Evolutionary conservation across 2,888 invertebrate species (phyloP), one percentile per base, ranked within the genome.

Genomic region (Plagiodera versicolora): DNA sequence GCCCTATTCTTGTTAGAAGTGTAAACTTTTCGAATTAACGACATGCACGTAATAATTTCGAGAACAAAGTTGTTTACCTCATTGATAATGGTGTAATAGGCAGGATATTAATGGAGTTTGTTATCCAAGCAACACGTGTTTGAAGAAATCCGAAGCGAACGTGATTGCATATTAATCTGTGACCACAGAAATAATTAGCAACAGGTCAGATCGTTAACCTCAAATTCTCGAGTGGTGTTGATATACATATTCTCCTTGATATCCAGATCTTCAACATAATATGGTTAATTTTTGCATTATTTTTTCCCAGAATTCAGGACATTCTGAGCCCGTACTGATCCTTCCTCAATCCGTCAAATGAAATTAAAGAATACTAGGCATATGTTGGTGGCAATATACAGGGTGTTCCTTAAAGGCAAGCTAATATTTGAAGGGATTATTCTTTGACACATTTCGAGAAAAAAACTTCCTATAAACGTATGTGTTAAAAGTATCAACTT

Each of bases 341-440:
- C 11, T 39, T 52, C 39, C 44, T 45, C 53, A 53, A 35, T 14
- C 44, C 24, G 16, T 44, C 6, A 24, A 16, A 53, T 16, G 53
- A 53, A 53, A 39, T 39, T n/a, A 39, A 39, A 39, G 39, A 39
- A 39, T 3, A 14, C 11, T 6, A 3, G 2, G 39, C 39, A 39
- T 47, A 19, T 54, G 61, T 48, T 57, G 48, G 52, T 49, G 56
- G 51, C 61, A 57, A 64, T 60, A 62, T 56, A n/a, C n/a, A n/a
- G n/a, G n/a, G n/a, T n/a, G n/a, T n/a, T n/a, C n/a, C n/a, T n/a
- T n/a, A n/a, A n/a, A n/a, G n/a, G n/a, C n/a, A n/a, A n/a, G n/a
- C n/a, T n/a, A n/a, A n/a, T n/a, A n/a, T n/a, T n/a, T n/a, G n/a
- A n/a, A n/a, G n/a, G n/a, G n/a, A n/a, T n/a, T n/a, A n/a, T n/a